Evolutionary conservation across 2,797 vertebrate genomes (phyloP), one percentile per base, ranked within the genome.

Genomic region (Holocentrus rufus): DNA sequence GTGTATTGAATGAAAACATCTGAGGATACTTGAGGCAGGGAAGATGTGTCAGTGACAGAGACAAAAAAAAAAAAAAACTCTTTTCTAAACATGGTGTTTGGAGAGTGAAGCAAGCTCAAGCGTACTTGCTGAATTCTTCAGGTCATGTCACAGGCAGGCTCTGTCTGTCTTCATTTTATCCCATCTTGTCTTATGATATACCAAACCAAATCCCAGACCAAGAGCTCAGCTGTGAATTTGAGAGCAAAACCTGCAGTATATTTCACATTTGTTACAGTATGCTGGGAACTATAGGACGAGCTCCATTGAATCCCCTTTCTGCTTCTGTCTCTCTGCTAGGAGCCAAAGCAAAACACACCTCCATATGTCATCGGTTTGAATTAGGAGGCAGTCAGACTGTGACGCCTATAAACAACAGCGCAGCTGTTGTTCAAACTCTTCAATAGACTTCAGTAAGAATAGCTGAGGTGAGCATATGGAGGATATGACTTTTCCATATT

Each of bases 101-200:
- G 58, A 77, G 70, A 39, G 50, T 7, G 60, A 80, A 68, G 72
- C 44, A 5, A 69, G 79, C 76, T 83, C 49, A 52, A 83, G 73
- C 67, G 58, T 22, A 44, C 75, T 79, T 72, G 44, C 53, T 52
- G 53, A n/a, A 69, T 58, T 69, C 49, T 78, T 85, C 90, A 90
- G 88, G 89, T 90, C 88, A 82, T 18, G 59, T 72, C 81, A 85
- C 74, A 82, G 64, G 75, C 74, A 34, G 67, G 79, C 77, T 44
- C 36, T 73, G 86, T 89, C 87, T 66, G 34, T 90, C 83, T 85
- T 87, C 83, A 85, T 88, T 88, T 84, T 49, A 80, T 66, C 63
- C 73, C n/a, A 22, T 78, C 69, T 83, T 74, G 54, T 73, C 82
- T 84, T 67, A 86, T 85, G 68, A 87, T 83, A 85, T 81, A 88